Evolutionary conservation across 2,888 invertebrate species (phyloP), one percentile per base, ranked within the genome.

Genomic region (Cheilosia grossa): DNA sequence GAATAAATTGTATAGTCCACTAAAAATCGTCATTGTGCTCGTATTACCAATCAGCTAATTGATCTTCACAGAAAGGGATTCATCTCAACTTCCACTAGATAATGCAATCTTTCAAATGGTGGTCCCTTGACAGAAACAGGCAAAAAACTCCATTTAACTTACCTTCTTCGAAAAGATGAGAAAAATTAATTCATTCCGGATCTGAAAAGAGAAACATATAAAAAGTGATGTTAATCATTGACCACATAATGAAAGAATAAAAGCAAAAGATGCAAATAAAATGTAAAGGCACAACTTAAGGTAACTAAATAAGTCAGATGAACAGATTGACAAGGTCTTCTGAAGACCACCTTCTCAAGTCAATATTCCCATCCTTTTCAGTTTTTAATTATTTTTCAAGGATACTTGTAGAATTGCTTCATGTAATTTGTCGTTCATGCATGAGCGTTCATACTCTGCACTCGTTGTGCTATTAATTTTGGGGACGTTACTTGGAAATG

Each of bases 141-240:
- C 4, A 56, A 61, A 61, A 40, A 69, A 70, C 37, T 42, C 56
- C 40, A 74, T 19, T 49, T 37, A n/a, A 61, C 78, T 69, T 78
- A 72, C 72, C 66, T 78, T 72, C 51, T 64, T 61, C 53, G 70
- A 77, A 66, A 59, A 47, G 77, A 73, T 78, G 82, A 30, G 51
- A 56, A 78, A 82, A 56, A 67, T 78, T 53, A 72, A 82, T 78
- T 67, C 78, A 78, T 78, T 73, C 73, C 37, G 33, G 47, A 73
- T 82, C 82, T 82, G 78, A 78, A 42, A 13, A 53, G 49, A 73
- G 17, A 47, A 61, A 21, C 4, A 70, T 4, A 72, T 7, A 44
- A 33, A 5, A 51, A 58, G 5, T 19, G 33, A 58, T 59, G 17
- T 47, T 58, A 67, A 54, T 54, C 49, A 80, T 9, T 7, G 19